A percentile compares a stretch with the other conserved stretches of the same genome.
phyloP scores from a whole-genome alignment of 1,140 invertebrate genomes.

The Drosophila littoralis region DNA sequence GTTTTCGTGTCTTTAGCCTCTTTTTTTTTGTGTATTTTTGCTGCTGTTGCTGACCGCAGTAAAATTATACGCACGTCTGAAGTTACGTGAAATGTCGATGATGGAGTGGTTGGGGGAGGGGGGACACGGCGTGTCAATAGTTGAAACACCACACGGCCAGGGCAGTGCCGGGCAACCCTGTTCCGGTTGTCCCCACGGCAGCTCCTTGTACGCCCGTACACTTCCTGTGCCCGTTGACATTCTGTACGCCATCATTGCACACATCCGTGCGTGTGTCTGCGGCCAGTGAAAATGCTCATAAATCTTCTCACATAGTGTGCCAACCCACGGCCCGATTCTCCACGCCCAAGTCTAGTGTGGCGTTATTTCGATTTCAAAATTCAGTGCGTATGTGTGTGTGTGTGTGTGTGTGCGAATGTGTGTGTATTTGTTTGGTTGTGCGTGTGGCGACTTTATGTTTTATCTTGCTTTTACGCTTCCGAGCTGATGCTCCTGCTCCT shows the following conservation, averaged over 20 bases:
- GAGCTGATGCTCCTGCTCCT: conserved; percentile 45
- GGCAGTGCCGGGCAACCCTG: conserved; percentile 4
- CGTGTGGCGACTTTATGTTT: conserved; percentile 58
- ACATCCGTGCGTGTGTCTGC: conserved; percentile 12
- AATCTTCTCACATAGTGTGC: conserved; percentile 38
- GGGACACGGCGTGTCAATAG: conserved; percentile 71
- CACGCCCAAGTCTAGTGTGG: conserved; percentile 11
- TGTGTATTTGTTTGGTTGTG: conserved; percentile 25
- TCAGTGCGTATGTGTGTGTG: conserved; percentile 36
- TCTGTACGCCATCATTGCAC: conserved; percentile 39
- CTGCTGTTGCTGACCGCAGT: conserved; percentile 59
- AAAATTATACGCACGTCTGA: conserved; percentile 79
- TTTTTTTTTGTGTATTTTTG: background rate
- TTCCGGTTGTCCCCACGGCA: conserved; percentile 1
- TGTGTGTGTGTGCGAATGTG: conserved; percentile 26
- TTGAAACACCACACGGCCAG: conserved; percentile 33
- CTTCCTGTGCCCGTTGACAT: conserved; percentile 49
- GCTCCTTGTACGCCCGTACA: conserved; percentile 4
- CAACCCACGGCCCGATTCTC: background rate
- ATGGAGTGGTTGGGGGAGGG: background rate
- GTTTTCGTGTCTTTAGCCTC: conserved; percentile 28
- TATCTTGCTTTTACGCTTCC: conserved; percentile 77
- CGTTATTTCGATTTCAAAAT: conserved; percentile 51
- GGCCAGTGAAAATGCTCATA: conserved; percentile 51
- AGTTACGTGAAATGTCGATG: conserved; percentile 62